Conservation (phyloP, 2,888 invertebrate genomes). For the Mesoligia furuncula region DNA sequence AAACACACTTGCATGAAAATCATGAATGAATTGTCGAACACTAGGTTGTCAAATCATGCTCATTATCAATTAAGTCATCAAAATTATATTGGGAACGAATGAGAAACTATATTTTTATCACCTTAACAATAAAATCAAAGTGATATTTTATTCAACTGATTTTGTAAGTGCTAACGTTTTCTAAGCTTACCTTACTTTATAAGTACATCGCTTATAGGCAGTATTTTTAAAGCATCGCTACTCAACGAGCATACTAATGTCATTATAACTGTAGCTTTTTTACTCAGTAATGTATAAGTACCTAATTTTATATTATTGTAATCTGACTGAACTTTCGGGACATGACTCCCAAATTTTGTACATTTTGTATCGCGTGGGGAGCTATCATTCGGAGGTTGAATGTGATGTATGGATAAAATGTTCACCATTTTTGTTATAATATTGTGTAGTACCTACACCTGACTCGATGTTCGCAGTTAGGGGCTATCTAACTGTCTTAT, state of each 20-base stretch:
- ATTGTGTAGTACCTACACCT: constrained; percentile 53
- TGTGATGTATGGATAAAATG: constrained; percentile 68
- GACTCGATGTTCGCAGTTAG: constrained; percentile 59
- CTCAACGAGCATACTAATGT: constrained; percentile 79
- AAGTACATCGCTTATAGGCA: constrained; percentile 82
- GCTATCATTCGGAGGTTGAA: constrained; percentile 70
- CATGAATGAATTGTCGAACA: constrained; percentile 41
- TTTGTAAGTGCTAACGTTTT: constrained; percentile 76
- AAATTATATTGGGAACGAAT: constrained; percentile 65
- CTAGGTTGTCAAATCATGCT: constrained; percentile 67
- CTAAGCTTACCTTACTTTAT: constrained; percentile 75
- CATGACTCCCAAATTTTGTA: constrained; percentile 77
- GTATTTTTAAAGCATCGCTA: constrained; percentile 84
- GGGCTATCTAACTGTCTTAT: constrained; percentile 74
- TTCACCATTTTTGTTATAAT: constrained; percentile 63
- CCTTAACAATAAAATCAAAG: constrained; percentile 80
- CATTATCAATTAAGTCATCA: constrained; percentile 71
- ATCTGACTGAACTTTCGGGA: constrained; percentile 83
- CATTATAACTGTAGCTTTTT: constrained; percentile 86
- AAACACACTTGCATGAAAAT: constrained; percentile 53
- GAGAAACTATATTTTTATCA: constrained; percentile 83
- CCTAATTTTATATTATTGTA: constrained; percentile 76
- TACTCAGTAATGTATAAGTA: constrained; percentile 81
- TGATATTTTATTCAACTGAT: constrained; percentile 85
- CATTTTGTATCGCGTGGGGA: constrained; percentile 77